Conservation (phyloP, 1,140 invertebrate species). For the Bombus sylvicola region DNA sequence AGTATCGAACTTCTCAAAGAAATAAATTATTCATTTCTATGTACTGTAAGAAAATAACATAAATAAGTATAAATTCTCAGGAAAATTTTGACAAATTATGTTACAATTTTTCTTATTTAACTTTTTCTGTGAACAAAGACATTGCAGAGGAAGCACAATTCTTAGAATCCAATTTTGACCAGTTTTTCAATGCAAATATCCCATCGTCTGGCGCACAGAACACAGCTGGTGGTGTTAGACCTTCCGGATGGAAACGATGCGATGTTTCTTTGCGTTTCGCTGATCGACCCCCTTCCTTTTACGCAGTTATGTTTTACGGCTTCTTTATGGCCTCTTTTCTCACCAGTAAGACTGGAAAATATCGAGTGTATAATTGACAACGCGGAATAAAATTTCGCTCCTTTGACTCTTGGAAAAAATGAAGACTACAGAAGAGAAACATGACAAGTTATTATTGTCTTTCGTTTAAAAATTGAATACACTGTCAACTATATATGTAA, state of each 20-base stretch:
- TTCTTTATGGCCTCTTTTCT: not conserved
- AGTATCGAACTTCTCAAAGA: too few relatives aligned
- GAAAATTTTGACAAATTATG: not conserved
- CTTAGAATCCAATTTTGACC: not conserved
- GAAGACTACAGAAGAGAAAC: too few relatives aligned
- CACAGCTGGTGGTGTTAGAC: not conserved
- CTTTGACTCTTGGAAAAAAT: not conserved
- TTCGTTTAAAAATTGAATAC: too few relatives aligned
- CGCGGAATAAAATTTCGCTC: not conserved
- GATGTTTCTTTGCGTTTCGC: constrained; percentile 7
- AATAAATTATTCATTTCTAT: too few relatives aligned
- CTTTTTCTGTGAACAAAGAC: not conserved
- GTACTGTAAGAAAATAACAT: too few relatives aligned
- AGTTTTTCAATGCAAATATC: not conserved
- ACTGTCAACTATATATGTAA: not conserved
- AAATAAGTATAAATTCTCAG: too few relatives aligned
- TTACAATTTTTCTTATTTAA: not conserved
- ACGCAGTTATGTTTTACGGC: not conserved
- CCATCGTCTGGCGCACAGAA: not conserved
- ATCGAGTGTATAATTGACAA: not conserved
- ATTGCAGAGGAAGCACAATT: not conserved
- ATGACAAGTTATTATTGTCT: too few relatives aligned
- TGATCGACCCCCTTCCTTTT: not conserved
- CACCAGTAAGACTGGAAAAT: not conserved
- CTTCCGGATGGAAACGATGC: constrained; percentile 6